Percentiles rank a stretch among this genome's conserved stretches.
phyloP scores from a whole-genome alignment of 1,140 invertebrate species.

The Sitophilus oryzae region DNA sequence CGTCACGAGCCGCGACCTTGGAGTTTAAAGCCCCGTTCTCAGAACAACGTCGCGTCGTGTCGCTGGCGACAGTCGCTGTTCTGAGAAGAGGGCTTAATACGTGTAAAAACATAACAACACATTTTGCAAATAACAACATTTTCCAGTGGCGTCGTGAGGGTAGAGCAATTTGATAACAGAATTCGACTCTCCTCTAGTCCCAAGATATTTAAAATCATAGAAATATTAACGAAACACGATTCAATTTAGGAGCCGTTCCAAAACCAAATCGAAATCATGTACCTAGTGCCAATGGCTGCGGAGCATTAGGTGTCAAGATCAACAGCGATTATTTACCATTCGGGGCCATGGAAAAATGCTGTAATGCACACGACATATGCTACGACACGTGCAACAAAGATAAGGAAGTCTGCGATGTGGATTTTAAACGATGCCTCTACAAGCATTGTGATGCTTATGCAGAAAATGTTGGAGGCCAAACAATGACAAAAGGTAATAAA shows the following conservation, averaged over 20 bases:
- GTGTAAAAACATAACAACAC: no score
- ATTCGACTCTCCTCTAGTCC: no score
- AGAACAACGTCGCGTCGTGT: no score
- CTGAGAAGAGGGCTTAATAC: no score
- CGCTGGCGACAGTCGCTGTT: no score
- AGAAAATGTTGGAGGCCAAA: conserved; percentile 50
- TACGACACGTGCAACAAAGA: conserved; percentile 83
- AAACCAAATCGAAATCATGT: conserved; percentile 66
- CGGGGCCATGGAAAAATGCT: conserved; percentile 75
- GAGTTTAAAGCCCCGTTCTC: no score
- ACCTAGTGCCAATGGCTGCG: conserved; percentile 74
- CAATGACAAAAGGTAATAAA: conserved; percentile 58
- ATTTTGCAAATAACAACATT: no score
- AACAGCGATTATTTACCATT: conserved; percentile 68
- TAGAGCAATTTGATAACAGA: no score
- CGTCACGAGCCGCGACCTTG: no score
- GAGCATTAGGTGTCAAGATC: conserved; percentile 68
- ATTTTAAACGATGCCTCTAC: conserved; percentile 81
- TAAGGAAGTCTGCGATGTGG: conserved; percentile 80
- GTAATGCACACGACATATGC: conserved; percentile 79
- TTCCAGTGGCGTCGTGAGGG: no score
- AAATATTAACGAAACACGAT: no score
- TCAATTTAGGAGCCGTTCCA: conserved; percentile 57
- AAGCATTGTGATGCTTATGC: conserved; percentile 71
- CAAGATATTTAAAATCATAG: no score